Evolutionary conservation across 2,888 invertebrate genomes (phyloP).

Genomic region (Pediacus dermestoides): DNA sequence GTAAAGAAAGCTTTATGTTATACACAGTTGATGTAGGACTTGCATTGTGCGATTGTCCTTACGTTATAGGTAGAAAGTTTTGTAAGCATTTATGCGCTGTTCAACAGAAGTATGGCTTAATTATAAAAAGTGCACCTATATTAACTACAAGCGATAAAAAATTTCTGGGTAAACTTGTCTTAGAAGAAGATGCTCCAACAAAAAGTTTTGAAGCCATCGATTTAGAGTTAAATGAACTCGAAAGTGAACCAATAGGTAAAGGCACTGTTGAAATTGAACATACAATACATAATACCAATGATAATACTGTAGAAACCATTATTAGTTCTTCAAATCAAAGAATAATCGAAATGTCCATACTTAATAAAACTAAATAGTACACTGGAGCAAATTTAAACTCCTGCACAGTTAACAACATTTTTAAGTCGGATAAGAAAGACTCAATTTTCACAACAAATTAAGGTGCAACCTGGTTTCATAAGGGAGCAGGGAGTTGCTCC

Average conservation of each 20-base stretch:
- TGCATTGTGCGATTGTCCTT: constrained; percentile 2
- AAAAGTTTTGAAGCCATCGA: neutral
- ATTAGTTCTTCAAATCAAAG: too few species aligned
- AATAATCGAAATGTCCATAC: too few species aligned
- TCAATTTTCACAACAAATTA: too few species aligned
- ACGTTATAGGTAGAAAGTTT: neutral
- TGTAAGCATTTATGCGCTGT: constrained; percentile 7
- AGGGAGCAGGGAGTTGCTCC: too few species aligned
- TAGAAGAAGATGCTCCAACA: neutral
- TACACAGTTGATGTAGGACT: constrained; percentile 6
- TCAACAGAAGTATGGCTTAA: constrained; percentile 3
- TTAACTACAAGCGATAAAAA: constrained; percentile 4
- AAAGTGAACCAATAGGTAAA: neutral
- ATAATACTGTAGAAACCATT: too few species aligned
- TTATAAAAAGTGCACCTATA: constrained; percentile 2
- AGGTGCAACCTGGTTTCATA: too few species aligned
- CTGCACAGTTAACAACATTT: too few species aligned
- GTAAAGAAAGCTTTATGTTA: constrained; percentile 1
- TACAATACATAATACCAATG: too few species aligned
- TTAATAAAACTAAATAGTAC: too few species aligned
- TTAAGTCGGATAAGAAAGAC: too few species aligned
- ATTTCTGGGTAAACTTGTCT: constrained; percentile 4
- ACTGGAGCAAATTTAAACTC: too few species aligned
- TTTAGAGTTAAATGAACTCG: neutral
- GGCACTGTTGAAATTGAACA: too few species aligned